phyloP scores from a whole-genome alignment of 2,888 invertebrate genomes.

The Sabellastarte sp. region DNA sequence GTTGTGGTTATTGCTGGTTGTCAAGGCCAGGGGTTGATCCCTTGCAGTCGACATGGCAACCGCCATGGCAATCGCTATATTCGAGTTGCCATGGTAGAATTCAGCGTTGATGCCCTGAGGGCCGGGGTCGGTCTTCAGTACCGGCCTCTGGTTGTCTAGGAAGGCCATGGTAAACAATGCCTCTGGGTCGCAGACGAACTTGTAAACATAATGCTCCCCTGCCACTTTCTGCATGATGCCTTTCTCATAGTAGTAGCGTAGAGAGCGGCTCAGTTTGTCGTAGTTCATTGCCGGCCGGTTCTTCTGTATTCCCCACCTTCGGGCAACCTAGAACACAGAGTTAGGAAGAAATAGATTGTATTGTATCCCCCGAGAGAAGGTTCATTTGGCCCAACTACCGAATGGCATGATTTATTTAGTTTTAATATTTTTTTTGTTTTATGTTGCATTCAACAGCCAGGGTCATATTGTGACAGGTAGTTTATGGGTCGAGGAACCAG shows the following conservation, averaged over 20 bases:
- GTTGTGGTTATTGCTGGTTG: constrained; percentile 5
- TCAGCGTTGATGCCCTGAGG: not conserved
- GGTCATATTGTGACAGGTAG: no score
- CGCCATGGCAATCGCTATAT: no score
- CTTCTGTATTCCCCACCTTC: constrained; percentile 94
- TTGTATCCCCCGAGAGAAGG: no score
- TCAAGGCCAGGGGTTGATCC: constrained; percentile 13
- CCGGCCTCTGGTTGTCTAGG: constrained; percentile 45
- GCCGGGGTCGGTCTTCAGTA: constrained; percentile 42
- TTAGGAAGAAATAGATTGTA: no score
- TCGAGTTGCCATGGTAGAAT: no score
- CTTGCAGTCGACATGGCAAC: not conserved
- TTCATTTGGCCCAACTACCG: no score
- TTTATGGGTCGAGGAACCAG: no score
- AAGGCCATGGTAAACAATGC: constrained; percentile 58
- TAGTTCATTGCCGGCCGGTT: constrained; percentile 97
- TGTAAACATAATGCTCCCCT: constrained; percentile 93
- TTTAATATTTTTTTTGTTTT: no score
- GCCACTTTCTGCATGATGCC: constrained; percentile 97
- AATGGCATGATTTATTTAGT: no score
- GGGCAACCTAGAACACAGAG: constrained; percentile 73
- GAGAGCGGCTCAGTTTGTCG: constrained; percentile 87
- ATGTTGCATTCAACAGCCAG: no score
- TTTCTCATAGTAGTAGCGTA: constrained; percentile 94
- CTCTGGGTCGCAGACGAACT: constrained; percentile 89